Base-by-base conservation (phyloP, 2,797 vertebrate genomes). In the Microctenopoma steveboyesi region DNA sequence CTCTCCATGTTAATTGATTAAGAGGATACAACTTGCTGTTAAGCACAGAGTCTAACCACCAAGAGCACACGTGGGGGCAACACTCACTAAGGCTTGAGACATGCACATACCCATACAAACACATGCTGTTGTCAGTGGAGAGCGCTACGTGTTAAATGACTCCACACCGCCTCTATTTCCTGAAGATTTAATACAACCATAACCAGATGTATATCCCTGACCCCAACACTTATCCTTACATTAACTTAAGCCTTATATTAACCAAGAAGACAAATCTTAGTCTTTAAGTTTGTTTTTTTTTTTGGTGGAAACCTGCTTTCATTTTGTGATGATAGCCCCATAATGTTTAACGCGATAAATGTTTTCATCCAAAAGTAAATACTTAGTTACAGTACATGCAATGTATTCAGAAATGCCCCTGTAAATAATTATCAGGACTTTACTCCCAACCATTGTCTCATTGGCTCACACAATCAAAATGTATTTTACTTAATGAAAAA, bases 21-120 rank as follows among this genome's bases (percentile, higher is more conserved):
- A 91, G 86, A 88, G 84, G 89, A 93, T 90, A 90, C 69, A 64
- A 79, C 56, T 35, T 64, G 74, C 70, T 59, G 5, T 85, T 83
- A 78, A 87, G 82, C 63, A 57, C 60, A 59, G 50, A 69, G 67
- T 64, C 43, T 66, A 39, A 70, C 71, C 74, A 81, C 56, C 82
- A 61, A 52, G 27, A 22, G 51, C 55, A 69, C 55, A 72, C 63
- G 25, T 28, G 15, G 33, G 22, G 30, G 15, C 22, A 67, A 80
- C 74, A 72, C 37, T 61, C 55, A 72, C 35, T 25, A 15, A 58
- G 48, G 18, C 18, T 0, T 18, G 7, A 18, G 16, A 18, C 45
- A 54, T 9, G 57, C 43, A 53, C 15, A 40, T 16, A 46, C 35
- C 65, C 7, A 70, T 14, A 51, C 50, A 53, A 48, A 46, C 42